Conservation (phyloP, 1,140 invertebrate genomes). For the Sarcophaga peregrina region DNA sequence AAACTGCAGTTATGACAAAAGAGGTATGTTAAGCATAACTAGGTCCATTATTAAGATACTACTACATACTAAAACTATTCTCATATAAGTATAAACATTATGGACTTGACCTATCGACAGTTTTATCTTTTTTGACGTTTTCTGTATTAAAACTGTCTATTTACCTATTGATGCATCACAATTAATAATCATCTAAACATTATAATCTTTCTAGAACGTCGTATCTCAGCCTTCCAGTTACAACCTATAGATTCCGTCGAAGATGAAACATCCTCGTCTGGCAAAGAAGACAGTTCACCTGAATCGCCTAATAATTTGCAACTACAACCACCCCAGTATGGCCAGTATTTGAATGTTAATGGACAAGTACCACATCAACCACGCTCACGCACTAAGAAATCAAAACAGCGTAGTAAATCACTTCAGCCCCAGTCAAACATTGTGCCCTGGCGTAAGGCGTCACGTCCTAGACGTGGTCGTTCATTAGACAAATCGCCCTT, state of each 20-base stretch:
- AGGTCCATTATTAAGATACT: too few relatives aligned
- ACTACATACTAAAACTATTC: too few relatives aligned
- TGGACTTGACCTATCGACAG: too few relatives aligned
- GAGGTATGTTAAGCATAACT: too few relatives aligned
- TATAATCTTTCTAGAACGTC: constrained; percentile 56
- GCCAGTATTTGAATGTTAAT: constrained; percentile 56
- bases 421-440: constrained; percentile 61
- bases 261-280: constrained; percentile 64
- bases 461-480: constrained; percentile 60
- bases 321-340: constrained; percentile 55
- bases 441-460: constrained; percentile 63
- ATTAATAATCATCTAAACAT: not conserved
- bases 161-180: too few relatives aligned
- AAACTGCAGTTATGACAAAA: too few relatives aligned
- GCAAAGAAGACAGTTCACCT: constrained; percentile 61
- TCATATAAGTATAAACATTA: too few relatives aligned
- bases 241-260: constrained; percentile 64
- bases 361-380: constrained; percentile 59
- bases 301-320: constrained; percentile 55
- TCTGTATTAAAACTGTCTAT: too few relatives aligned
- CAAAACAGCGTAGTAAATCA: constrained; percentile 59
- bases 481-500: constrained; percentile 61
- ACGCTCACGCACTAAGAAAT: constrained; percentile 57
- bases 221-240: constrained; percentile 65
- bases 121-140: too few relatives aligned